Evolutionary conservation across 2,888 invertebrate species (phyloP).

Genomic region (Latrodectus elegans): DNA sequence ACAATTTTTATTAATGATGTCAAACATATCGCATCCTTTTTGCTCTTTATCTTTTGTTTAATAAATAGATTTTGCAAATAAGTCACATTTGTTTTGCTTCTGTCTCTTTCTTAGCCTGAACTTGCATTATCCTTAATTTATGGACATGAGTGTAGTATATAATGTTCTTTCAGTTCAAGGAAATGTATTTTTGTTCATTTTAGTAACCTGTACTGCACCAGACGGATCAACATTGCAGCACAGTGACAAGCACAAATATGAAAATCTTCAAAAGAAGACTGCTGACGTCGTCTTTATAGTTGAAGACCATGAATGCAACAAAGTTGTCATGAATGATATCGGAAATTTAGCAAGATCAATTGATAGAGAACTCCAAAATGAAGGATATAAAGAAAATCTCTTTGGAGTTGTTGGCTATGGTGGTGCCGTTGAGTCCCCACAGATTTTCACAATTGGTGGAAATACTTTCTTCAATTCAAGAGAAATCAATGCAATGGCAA

Average conservation of each 20-base stretch:
- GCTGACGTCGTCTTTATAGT: constrained; percentile 92
- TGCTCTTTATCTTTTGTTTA: too few species aligned
- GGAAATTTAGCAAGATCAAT: constrained; percentile 72
- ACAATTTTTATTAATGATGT: too few species aligned
- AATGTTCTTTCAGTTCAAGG: too few species aligned
- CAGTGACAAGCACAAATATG: constrained; percentile 83
- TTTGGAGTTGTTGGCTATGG: constrained; percentile 74
- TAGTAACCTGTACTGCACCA: constrained; percentile 81
- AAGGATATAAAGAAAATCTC: constrained; percentile 72
- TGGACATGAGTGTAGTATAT: too few species aligned
- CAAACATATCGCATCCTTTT: too few species aligned
- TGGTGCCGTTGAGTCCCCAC: constrained; percentile 71
- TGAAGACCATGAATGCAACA: constrained; percentile 89
- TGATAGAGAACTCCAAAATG: constrained; percentile 72
- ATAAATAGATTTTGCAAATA: too few species aligned
- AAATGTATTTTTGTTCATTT: constrained; percentile 30
- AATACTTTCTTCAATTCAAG: constrained; percentile 48
- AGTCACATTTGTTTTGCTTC: too few species aligned
- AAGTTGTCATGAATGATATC: constrained; percentile 78
- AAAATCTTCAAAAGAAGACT: constrained; percentile 79
- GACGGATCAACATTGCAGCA: constrained; percentile 85
- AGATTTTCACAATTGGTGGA: constrained; percentile 72
- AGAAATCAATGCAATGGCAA: constrained; percentile 79
- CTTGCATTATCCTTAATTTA: too few species aligned
- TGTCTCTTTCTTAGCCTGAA: too few species aligned